These are phyloP conservation scores for Sminthopsis crassicaudata DNA, from an alignment of 2,113 vertebrate genomes.

Conservation along the genomic window DNA sequence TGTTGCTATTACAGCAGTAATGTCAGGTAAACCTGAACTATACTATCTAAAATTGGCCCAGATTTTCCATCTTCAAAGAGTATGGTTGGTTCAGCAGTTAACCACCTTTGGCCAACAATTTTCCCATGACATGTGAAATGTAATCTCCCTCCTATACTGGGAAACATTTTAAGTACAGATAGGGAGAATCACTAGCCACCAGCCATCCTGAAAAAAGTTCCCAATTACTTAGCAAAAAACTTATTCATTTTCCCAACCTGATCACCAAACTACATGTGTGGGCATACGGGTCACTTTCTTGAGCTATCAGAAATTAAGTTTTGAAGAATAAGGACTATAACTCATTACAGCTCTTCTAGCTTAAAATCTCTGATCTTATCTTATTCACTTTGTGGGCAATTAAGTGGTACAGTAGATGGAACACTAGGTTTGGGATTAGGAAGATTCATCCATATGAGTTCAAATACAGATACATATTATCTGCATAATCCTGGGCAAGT, in stretches of 20 bases:
- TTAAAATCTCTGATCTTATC: neutral
- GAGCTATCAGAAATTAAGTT: neutral
- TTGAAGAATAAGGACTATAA: neutral
- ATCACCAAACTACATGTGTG: neutral
- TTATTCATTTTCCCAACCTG: neutral
- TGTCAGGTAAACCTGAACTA: neutral
- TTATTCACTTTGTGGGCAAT: neutral
- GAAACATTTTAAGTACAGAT: neutral
- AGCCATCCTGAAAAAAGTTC: neutral
- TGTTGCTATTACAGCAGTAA: neutral
- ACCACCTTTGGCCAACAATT: neutral
- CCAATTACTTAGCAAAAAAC: neutral
- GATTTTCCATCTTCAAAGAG: neutral
- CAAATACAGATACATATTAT: neutral
- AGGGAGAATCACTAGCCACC: neutral
- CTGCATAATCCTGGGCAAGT: neutral
- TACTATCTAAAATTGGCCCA: neutral
- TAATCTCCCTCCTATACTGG: neutral
- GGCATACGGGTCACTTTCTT: neutral
- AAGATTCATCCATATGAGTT: neutral
- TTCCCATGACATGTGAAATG: neutral
- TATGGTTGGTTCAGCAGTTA: neutral
- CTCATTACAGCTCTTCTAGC: neutral
- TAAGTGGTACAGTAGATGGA: neutral
- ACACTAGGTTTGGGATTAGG: neutral